Evolutionary conservation across 2,888 invertebrate species (phyloP).

Genomic region (Cordylochernes scorpioides): DNA sequence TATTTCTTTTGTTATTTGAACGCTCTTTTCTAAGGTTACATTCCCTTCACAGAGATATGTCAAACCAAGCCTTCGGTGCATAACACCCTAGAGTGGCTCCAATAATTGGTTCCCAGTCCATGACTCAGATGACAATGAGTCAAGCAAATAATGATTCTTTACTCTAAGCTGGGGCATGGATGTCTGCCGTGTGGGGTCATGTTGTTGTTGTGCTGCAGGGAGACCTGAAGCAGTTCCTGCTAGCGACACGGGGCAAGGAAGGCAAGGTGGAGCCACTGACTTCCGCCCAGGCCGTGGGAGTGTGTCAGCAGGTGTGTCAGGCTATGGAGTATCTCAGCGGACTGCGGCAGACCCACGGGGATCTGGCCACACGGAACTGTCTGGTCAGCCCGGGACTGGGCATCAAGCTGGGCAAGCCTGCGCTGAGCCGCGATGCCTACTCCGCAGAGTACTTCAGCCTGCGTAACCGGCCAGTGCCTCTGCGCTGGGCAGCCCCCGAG

Average conservation of each 20-base stretch:
- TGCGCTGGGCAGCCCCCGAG: conserved; percentile 65
- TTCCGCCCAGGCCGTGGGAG: conserved; percentile 21
- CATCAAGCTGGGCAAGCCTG: conserved; percentile 54
- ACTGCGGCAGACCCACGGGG: conserved; percentile 53
- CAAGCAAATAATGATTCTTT: too few relatives aligned
- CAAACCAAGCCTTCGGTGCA: too few relatives aligned
- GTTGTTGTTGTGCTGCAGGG: conserved; percentile 31
- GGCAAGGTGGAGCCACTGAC: conserved; percentile 32
- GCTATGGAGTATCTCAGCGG: conserved; percentile 53
- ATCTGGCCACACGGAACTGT: conserved; percentile 73
- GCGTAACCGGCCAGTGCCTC: conserved; percentile 51
- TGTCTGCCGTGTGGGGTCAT: too few relatives aligned
- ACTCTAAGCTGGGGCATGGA: too few relatives aligned
- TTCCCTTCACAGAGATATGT: too few relatives aligned
- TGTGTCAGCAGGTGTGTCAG: conserved; percentile 39
- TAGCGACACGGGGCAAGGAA: conserved; percentile 30
- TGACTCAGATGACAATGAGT: too few relatives aligned
- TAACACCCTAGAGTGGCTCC: too few relatives aligned
- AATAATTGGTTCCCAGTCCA: too few relatives aligned
- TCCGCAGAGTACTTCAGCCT: conserved; percentile 65
- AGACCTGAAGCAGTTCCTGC: conserved; percentile 47
- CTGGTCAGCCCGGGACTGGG: conserved; percentile 47
- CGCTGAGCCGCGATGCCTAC: conserved; percentile 48
- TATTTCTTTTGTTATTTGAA: too few relatives aligned
- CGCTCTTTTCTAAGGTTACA: too few relatives aligned